Evolutionary conservation across 1,140 invertebrate genomes (phyloP).

Genomic region (Pachypeltis micranthus): DNA sequence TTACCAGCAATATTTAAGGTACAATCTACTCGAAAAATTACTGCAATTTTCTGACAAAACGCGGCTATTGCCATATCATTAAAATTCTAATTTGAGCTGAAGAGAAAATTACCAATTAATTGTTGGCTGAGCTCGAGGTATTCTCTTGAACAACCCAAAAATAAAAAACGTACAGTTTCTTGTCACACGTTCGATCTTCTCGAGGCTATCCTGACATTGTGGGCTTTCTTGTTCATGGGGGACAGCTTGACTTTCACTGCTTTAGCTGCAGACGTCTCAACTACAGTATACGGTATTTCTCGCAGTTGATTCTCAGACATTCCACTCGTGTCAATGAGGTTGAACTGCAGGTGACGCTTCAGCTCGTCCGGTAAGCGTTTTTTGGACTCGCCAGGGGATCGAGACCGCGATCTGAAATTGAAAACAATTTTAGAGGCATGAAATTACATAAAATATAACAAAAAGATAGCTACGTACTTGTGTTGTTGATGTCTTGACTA

Average conservation of each 20-base stretch:
- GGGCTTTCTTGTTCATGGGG: slow-evolving; percentile 24
- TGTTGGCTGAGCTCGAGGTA: no score
- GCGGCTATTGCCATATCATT: no score
- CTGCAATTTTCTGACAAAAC: no score
- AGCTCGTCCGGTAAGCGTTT: slow-evolving; percentile 44
- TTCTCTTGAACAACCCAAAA: no score
- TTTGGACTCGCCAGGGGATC: slow-evolving; percentile 54
- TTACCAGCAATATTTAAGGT: no score
- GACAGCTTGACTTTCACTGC: slow-evolving; percentile 38
- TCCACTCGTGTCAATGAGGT: slow-evolving; percentile 73
- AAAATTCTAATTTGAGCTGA: no score
- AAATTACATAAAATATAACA: background rate
- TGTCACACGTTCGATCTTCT: slow-evolving; percentile 45
- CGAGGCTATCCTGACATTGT: background rate
- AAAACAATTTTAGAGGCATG: no score
- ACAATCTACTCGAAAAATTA: no score
- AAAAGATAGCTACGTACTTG: background rate
- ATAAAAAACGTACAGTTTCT: no score
- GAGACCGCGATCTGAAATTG: slow-evolving; percentile 44
- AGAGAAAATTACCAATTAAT: no score
- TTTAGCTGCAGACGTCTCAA: slow-evolving; percentile 40
- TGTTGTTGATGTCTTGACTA: no score
- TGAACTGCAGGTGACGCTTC: slow-evolving; percentile 70
- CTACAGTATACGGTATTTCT: slow-evolving; percentile 86
- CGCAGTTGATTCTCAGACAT: slow-evolving; percentile 78